Conservation (phyloP, 2,888 invertebrate species). For the Chrysopilus asiliformis region DNA sequence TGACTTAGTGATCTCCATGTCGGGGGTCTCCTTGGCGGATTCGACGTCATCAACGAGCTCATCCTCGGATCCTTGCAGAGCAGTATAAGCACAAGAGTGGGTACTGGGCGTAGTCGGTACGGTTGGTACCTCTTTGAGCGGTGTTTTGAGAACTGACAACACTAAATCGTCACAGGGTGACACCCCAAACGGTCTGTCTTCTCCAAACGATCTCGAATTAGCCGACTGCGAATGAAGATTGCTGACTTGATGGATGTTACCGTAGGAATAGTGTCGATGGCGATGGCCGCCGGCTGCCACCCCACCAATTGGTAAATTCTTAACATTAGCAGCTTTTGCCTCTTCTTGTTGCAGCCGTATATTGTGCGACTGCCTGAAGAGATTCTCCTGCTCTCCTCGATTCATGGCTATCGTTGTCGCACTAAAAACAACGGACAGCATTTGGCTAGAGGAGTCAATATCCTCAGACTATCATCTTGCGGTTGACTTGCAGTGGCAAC, state of each 20-base stretch:
- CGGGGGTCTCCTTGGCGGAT: slow-evolving; percentile 16
- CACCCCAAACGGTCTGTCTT: slow-evolving; percentile 18
- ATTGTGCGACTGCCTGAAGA: slow-evolving; percentile 48
- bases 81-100: slow-evolving; percentile 18
- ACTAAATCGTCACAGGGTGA: slow-evolving; percentile 39
- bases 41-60: slow-evolving; percentile 26
- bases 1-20: slow-evolving; percentile 16
- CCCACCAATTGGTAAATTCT: slow-evolving; percentile 23
- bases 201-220: slow-evolving; percentile 19
- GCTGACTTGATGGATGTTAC: slow-evolving; percentile 25
- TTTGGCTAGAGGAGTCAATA: slow-evolving; percentile 18
- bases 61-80: slow-evolving; percentile 20
- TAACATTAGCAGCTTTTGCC: slow-evolving; percentile 15
- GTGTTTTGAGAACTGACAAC: slow-evolving; percentile 46
- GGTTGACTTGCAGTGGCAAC: neutral
- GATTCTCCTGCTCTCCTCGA: slow-evolving; percentile 47
- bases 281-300: slow-evolving; percentile 12
- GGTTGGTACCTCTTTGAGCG: slow-evolving; percentile 27
- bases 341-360: slow-evolving; percentile 27
- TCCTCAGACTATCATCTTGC: slow-evolving; percentile 10
- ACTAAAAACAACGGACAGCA: slow-evolving; percentile 38
- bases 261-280: slow-evolving; percentile 22
- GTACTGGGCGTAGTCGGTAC: slow-evolving; percentile 12
- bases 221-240: slow-evolving; percentile 17
- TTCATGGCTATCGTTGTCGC: slow-evolving; percentile 41